Conservation (phyloP, 1,140 invertebrate species). For the Bombus sibiricus region DNA sequence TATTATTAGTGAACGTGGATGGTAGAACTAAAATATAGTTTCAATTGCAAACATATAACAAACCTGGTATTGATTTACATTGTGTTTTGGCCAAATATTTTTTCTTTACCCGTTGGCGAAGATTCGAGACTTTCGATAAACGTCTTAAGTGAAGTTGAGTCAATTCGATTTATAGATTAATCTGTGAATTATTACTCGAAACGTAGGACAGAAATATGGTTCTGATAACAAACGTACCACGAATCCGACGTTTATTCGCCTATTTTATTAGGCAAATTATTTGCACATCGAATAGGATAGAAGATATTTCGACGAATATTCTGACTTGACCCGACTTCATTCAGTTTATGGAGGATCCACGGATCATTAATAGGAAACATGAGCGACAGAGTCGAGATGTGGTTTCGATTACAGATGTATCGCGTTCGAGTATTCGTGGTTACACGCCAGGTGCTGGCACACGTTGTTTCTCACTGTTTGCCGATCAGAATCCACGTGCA, state of each 20-base stretch:
- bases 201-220: too few species aligned
- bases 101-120: too few species aligned
- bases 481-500: neutral
- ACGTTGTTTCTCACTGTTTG: neutral
- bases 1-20: neutral
- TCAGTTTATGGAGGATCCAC: too few species aligned
- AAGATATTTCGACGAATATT: neutral
- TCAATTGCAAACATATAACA: neutral
- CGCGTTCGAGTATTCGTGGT: neutral
- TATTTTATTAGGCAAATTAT: neutral
- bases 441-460: neutral
- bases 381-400: neutral
- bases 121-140: too few species aligned
- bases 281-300: neutral
- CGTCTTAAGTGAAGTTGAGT: too few species aligned
- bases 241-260: too few species aligned
- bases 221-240: too few species aligned
- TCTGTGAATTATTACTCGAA: too few species aligned
- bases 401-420: neutral
- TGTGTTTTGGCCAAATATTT: neutral
- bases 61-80: neutral
- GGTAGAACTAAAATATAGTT: neutral
- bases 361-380: neutral
- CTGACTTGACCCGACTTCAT: too few species aligned
- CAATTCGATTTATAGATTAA: too few species aligned